phyloP scores from a whole-genome alignment of 1,140 invertebrate species.

The Anastrepha obliqua region DNA sequence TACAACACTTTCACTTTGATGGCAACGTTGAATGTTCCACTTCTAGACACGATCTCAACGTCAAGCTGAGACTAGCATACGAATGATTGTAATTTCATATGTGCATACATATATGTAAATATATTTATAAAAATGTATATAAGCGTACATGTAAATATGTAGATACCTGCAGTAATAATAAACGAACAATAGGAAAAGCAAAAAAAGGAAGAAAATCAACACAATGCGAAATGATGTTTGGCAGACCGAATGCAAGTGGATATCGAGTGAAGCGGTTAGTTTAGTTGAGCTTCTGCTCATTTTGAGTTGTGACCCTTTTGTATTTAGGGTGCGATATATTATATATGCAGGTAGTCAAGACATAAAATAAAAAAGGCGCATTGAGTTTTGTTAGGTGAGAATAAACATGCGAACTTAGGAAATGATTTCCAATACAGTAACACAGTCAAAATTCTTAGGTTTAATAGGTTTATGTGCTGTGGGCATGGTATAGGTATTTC shows the following conservation, averaged over 20 bases:
- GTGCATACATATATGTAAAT: not conserved
- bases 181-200: not conserved
- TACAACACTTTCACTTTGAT: slow-evolving; percentile 47
- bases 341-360: too few relatives aligned
- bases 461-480: too few relatives aligned
- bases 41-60: slow-evolving; percentile 47
- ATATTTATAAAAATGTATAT: not conserved
- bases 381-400: too few relatives aligned
- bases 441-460: too few relatives aligned
- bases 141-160: not conserved
- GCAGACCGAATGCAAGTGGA: not conserved
- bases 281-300: too few relatives aligned
- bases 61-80: slow-evolving; percentile 36
- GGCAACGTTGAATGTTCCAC: slow-evolving; percentile 25
- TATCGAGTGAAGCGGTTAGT: not conserved
- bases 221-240: slow-evolving; percentile 7
- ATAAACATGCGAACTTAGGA: too few relatives aligned
- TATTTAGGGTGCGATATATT: too few relatives aligned
- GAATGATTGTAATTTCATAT: not conserved
- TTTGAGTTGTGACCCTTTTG: too few relatives aligned
- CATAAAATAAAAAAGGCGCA: too few relatives aligned
- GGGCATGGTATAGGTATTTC: too few relatives aligned
- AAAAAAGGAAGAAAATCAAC: slow-evolving; percentile 10
- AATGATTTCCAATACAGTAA: too few relatives aligned
- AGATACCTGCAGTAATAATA: not conserved